Evolutionary conservation across 2,797 vertebrate species (phyloP).

Genomic region (Chelonia mydas): DNA sequence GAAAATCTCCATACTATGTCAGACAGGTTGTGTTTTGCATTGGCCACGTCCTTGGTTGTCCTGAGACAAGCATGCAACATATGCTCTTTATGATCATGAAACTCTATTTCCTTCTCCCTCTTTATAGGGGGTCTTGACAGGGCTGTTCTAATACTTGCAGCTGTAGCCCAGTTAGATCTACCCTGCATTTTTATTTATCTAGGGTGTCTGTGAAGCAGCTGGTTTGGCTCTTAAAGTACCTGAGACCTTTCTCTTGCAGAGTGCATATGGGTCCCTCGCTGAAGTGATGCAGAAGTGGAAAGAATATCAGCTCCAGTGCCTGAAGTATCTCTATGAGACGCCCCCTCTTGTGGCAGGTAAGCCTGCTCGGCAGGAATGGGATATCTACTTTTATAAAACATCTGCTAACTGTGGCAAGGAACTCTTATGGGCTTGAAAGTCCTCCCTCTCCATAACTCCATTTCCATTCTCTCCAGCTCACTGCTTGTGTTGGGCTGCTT

Average conservation of each 20-base stretch:
- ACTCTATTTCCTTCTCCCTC: not conserved
- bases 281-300: slow-evolving; percentile 84
- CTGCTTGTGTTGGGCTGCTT: not conserved
- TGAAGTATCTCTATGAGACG: slow-evolving; percentile 76
- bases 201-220: accelerated
- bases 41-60: not conserved
- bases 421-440: not conserved
- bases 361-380: not conserved
- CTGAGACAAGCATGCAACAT: not conserved
- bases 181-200: not conserved
- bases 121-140: not conserved
- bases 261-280: slow-evolving; percentile 78
- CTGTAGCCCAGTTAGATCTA: not conserved
- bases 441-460: not conserved
- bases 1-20: not conserved
- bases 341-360: slow-evolving; percentile 78
- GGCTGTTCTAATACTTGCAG: not conserved
- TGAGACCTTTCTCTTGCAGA: slow-evolving; percentile 74
- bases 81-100: not conserved
- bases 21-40: not conserved
- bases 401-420: not conserved
- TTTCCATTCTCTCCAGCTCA: slow-evolving; percentile 1
- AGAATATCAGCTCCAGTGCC: slow-evolving; percentile 82
- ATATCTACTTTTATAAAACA: not conserved
- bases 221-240: not conserved